Conservation (phyloP, 2,113 vertebrate species). For the Microtus oregoni region DNA sequence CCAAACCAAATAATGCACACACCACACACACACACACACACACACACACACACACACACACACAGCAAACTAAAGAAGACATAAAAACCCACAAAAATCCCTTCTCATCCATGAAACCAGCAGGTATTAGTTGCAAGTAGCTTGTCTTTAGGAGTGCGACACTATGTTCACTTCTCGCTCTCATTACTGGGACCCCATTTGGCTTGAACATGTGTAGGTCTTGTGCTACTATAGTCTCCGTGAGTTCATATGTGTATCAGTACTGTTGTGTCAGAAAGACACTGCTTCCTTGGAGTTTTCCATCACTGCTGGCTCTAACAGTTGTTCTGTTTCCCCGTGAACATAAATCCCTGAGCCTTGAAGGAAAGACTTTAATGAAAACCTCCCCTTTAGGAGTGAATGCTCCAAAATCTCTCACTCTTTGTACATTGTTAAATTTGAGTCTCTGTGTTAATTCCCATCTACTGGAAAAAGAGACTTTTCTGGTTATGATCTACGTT, state of each 20-base stretch:
- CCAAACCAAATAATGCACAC: not conserved
- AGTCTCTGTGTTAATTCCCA: not conserved
- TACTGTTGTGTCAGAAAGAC: not conserved
- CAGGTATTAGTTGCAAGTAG: not conserved
- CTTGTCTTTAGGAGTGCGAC: not conserved
- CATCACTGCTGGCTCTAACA: not conserved
- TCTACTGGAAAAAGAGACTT: not conserved
- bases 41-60: accelerated
- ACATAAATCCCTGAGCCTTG: not conserved
- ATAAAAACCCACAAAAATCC: not conserved
- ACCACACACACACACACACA: not conserved
- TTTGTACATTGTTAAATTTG: not conserved
- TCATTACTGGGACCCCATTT: not conserved
- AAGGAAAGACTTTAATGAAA: not conserved
- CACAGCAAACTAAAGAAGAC: not conserved
- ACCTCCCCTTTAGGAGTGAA: not conserved
- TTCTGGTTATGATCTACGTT: not conserved
- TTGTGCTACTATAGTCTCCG: not conserved
- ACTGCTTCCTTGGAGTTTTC: not conserved
- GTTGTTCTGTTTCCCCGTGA: not conserved
- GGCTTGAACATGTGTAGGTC: not conserved
- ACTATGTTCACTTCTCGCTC: not conserved
- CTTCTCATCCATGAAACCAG: not conserved
- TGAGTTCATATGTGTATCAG: not conserved
- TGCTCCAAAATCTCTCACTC: not conserved